Percentiles rank a stretch among this genome's conserved stretches.
Conservation (phyloP, 2,113 vertebrate genomes). For the Steatornis caripensis region DNA sequence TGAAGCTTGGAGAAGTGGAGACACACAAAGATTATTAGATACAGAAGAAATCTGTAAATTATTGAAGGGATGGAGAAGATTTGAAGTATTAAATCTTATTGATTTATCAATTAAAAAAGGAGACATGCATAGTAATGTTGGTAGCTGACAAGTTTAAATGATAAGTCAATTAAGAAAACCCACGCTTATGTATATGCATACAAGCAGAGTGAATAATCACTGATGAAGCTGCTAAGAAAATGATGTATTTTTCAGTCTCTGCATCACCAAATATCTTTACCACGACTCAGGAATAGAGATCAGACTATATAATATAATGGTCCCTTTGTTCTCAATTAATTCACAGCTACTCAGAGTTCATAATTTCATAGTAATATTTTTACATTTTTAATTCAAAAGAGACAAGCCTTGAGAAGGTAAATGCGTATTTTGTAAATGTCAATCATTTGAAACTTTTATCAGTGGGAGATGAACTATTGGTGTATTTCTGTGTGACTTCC, state of each 20-base stretch:
- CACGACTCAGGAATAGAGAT: neutral
- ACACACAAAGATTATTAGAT: neutral
- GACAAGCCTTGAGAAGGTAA: neutral
- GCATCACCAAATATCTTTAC: neutral
- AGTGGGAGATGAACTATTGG: neutral
- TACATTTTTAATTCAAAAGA: neutral
- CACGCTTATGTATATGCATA: neutral
- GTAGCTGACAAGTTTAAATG: neutral
- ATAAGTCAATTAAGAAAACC: neutral
- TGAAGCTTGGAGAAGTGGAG: neutral
- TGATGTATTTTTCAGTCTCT: neutral
- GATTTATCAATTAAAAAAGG: neutral
- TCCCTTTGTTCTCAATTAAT: neutral
- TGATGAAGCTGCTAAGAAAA: neutral
- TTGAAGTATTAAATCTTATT: neutral
- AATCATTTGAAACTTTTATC: neutral
- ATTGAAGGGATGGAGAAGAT: neutral
- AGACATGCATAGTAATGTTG: neutral
- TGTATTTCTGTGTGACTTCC: neutral
- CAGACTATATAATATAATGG: neutral
- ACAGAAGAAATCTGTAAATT: neutral
- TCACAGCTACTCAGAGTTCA: neutral
- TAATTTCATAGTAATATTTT: neutral
- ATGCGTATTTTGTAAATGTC: neutral
- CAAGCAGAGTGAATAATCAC: neutral